phyloP scores from a whole-genome alignment of 2,888 invertebrate genomes.

The Sesia apiformis region DNA sequence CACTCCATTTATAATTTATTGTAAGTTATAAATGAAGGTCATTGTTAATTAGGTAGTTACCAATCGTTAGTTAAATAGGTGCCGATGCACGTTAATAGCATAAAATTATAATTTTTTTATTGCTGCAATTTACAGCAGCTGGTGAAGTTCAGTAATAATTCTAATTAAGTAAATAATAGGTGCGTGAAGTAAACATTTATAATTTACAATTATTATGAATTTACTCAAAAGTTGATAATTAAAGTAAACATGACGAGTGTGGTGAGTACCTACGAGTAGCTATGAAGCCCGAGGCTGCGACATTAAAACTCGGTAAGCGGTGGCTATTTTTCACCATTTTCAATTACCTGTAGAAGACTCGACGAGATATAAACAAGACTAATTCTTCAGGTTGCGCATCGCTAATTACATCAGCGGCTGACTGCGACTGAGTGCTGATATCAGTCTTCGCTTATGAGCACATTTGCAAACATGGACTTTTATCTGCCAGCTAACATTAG shows the following conservation, averaged over 20 bases:
- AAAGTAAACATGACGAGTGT: background rate
- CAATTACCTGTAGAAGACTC: slow-evolving; percentile 29
- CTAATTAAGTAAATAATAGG: background rate
- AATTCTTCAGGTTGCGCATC: slow-evolving; percentile 40
- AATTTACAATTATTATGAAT: background rate
- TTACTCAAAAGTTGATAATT: background rate
- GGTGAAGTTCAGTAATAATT: background rate
- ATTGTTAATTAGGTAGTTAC: too few species aligned
- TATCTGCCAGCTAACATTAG: too few species aligned
- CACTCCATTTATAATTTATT: too few species aligned
- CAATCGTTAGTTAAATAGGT: too few species aligned
- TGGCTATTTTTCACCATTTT: slow-evolving; percentile 53
- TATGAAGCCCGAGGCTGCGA: slow-evolving; percentile 24
- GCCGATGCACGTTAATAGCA: too few species aligned
- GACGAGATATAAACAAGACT: background rate
- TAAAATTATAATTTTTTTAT: too few species aligned
- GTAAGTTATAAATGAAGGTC: too few species aligned
- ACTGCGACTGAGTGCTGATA: slow-evolving; percentile 46
- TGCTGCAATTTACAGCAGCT: background rate
- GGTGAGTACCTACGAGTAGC: background rate
- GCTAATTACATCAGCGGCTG: slow-evolving; percentile 59
- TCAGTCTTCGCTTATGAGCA: slow-evolving; percentile 30
- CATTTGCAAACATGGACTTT: background rate
- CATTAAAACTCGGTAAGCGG: slow-evolving; percentile 46
- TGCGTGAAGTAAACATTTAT: background rate